phyloP scores from a whole-genome alignment of 2,888 invertebrate genomes.

The Mamestra brassicae region DNA sequence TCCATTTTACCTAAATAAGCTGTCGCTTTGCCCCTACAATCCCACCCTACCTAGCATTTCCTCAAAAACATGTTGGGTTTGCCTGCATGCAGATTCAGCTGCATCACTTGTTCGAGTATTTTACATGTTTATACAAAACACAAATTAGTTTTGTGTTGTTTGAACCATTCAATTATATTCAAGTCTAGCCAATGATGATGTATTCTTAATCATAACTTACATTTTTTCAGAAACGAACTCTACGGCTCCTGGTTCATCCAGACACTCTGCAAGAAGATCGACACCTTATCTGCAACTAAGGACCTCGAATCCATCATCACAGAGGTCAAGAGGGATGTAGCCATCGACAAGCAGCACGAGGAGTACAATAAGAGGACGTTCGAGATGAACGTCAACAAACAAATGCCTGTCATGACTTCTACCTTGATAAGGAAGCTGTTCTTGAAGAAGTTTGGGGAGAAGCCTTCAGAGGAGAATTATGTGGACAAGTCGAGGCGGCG shows the following conservation, averaged over 20 bases:
- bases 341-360: constrained; percentile 75
- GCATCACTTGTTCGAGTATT: no score
- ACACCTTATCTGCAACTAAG: constrained; percentile 68
- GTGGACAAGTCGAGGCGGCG: constrained; percentile 33
- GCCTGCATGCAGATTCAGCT: no score
- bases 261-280: constrained; percentile 80
- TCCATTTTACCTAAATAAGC: no score
- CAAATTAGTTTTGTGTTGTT: no score
- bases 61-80: no score
- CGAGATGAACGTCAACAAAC: constrained; percentile 76
- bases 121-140: no score
- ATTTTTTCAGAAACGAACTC: constrained; percentile 72
- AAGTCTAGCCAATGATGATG: no score
- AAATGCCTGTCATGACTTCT: constrained; percentile 76
- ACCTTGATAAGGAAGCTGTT: constrained; percentile 81
- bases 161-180: no score
- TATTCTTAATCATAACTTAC: constrained; percentile 2
- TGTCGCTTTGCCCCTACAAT: no score
- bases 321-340: constrained; percentile 81
- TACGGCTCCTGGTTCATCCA: constrained; percentile 86
- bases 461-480: constrained; percentile 1
- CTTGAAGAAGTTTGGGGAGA: constrained; percentile 71
- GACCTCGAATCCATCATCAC: constrained; percentile 82
- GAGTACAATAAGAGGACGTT: constrained; percentile 71
- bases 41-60: no score